A percentile compares a stretch with the other conserved stretches of the same genome.
phyloP scores from a whole-genome alignment of 1,140 invertebrate genomes.

The Camponotus vicinus region DNA sequence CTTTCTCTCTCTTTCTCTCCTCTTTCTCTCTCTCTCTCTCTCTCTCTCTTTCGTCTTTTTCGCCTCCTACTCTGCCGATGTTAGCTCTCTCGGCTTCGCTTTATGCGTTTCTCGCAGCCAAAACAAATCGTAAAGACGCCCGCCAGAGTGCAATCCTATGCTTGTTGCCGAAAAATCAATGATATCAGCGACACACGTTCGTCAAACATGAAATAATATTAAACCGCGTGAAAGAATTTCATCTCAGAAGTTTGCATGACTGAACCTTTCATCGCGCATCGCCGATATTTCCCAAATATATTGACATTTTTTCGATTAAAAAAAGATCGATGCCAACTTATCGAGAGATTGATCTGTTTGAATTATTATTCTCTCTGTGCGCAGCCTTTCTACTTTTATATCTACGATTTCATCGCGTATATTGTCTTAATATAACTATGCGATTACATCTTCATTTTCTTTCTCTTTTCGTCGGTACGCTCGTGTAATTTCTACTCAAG shows the following conservation, averaged over 20 bases:
- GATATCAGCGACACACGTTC: conserved; percentile 41
- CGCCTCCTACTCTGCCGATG: conserved; percentile 23
- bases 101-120: conserved; percentile 76
- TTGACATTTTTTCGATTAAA: background rate
- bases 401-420: background rate
- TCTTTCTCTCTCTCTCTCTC: conserved; percentile 43
- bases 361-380: background rate
- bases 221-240: background rate
- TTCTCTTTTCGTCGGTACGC: background rate
- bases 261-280: background rate
- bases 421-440: background rate
- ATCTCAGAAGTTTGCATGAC: background rate
- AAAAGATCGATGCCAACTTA: background rate
- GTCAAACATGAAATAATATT: conserved; percentile 22
- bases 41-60: conserved; percentile 17
- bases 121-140: conserved; percentile 82
- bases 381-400: conserved; percentile 3
- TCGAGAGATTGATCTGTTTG: background rate
- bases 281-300: background rate
- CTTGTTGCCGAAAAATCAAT: conserved; percentile 73
- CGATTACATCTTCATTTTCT: background rate
- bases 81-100: conserved; percentile 62
- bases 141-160: conserved; percentile 64
- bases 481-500: conserved; percentile 35
- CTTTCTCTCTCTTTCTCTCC: conserved; percentile 28